Percentiles rank a stretch among this genome's conserved stretches.
Conservation (phyloP, 2,888 invertebrate species). For the Chelonus formosanus region DNA sequence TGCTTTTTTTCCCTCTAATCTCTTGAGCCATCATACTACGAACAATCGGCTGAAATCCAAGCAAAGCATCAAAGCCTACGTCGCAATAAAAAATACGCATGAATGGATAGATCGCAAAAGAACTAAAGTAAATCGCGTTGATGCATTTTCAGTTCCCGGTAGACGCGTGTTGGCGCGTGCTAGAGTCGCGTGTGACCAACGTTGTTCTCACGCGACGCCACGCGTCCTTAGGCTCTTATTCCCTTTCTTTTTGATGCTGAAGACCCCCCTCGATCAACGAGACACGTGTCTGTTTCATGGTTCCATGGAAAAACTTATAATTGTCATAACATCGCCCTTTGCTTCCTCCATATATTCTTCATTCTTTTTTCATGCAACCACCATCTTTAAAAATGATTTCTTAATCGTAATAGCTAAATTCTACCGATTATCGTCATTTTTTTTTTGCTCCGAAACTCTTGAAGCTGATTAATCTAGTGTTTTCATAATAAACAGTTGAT, state of each 20-base stretch:
- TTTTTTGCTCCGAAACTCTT: no score
- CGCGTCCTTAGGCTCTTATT: slow-evolving; percentile 20
- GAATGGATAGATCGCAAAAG: no score
- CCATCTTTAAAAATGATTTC: no score
- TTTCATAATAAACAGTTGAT: neutral
- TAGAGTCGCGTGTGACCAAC: slow-evolving; percentile 62
- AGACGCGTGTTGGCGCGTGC: slow-evolving; percentile 60
- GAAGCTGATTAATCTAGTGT: no score
- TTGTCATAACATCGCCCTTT: slow-evolving; percentile 57
- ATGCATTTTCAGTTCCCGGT: neutral
- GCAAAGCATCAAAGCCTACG: slow-evolving; percentile 24
- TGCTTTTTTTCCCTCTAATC: no score
- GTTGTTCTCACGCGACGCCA: slow-evolving; percentile 60
- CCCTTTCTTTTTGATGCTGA: no score
- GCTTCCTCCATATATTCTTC: neutral
- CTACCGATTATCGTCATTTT: no score
- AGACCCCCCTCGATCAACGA: neutral
- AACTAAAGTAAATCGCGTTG: neutral
- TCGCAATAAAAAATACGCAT: no score
- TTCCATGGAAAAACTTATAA: slow-evolving; percentile 59
- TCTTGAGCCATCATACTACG: no score
- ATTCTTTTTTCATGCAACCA: no score
- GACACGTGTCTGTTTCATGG: slow-evolving; percentile 15
- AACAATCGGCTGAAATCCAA: slow-evolving; percentile 20
- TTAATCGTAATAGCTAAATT: no score